phyloP scores from a whole-genome alignment of 2,113 vertebrate species.

The Myrmophylax atrothorax region DNA sequence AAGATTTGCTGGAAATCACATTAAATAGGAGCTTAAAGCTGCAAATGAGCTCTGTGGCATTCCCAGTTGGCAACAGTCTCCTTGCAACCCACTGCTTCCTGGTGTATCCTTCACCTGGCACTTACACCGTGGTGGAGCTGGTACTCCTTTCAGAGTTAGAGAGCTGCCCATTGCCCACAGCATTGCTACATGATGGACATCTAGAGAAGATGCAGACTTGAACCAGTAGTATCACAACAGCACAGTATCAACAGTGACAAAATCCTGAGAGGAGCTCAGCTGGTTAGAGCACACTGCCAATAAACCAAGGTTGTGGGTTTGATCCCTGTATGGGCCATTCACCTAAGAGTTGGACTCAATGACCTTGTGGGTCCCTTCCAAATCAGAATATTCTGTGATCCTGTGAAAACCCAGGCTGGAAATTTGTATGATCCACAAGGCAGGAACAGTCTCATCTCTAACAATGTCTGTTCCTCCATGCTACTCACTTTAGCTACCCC shows the following conservation, averaged over 20 bases:
- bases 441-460: not conserved
- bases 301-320: not conserved
- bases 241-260: not conserved
- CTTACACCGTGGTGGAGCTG: not conserved
- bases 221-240: not conserved
- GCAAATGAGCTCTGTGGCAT: not conserved
- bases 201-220: not conserved
- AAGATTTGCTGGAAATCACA: constrained; percentile 27
- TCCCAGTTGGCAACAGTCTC: not conserved
- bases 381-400: not conserved
- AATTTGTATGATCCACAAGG: not conserved
- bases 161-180: not conserved
- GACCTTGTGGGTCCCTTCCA: not conserved
- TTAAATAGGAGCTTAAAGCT: not conserved
- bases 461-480: not conserved
- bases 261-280: not conserved
- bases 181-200: not conserved
- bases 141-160: not conserved
- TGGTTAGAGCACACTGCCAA: not conserved
- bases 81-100: not conserved
- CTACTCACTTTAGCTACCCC: not conserved
- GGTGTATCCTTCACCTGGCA: not conserved
- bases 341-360: not conserved
- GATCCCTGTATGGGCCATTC: not conserved
- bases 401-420: not conserved